Base-by-base conservation (phyloP, 2,113 vertebrate species). In the Picathartes gymnocephalus region DNA sequence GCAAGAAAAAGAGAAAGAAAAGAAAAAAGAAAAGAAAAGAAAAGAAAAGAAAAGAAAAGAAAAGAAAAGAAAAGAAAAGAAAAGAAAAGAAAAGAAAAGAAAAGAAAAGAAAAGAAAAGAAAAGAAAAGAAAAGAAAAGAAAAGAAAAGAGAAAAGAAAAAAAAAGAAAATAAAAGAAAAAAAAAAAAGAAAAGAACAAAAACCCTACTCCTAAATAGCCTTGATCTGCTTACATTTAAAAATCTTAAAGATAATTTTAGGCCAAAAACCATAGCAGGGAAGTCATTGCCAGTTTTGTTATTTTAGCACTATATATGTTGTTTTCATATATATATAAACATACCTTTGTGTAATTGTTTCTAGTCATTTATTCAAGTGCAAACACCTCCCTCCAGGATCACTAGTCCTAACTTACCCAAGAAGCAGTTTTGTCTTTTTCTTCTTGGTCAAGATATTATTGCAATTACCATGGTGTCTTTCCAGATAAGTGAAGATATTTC, bases 1-100 rank as follows among this genome's bases (percentile, higher is more conserved):
- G 27, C 2, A 10, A 4, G 9, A 15, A 8, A 8, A 9, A 25
- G 20, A 15, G 13, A 2, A 7, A 21, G 6, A 10, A 3, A 10
- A 4, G 9, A 15, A 8, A 8, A 9, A 25, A 15, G 13, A 2
- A 7, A 21, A 10, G 4, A 4, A 7, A 35, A 13, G 4, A 17
- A 9, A 39, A 7, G 3, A 10, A 4, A 10, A 14, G 8, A 18
- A 27, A 27, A 18, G 45, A 21, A 10, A 47, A 10, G 20, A 21
- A 21, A 47, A 21, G 9, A 47, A 21, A 47, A 21, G 45, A 25
- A 14, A 25, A 5, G 23, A 12, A 18, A 60, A 27, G 7, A 25
- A 12, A 12, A 21, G 9, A 53, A 13, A 48, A 21, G 45, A 20
- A 45, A 45, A 45, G 7, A 45, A 16, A 42, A 42, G 42, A 42